Conservation (phyloP, 2,888 invertebrate genomes). For the Troilus luridus region DNA sequence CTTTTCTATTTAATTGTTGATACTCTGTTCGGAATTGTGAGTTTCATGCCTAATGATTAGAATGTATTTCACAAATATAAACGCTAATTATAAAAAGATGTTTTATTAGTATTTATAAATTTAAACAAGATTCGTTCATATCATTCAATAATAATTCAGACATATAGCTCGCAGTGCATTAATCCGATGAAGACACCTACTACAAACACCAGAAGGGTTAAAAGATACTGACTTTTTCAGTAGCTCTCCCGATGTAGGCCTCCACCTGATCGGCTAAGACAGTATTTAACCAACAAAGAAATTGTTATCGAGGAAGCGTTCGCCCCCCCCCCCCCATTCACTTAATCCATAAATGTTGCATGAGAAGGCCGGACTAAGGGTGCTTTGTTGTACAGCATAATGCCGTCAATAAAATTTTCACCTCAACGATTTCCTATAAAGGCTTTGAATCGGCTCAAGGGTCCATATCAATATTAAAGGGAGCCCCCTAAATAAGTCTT, state of each 20-base stretch:
- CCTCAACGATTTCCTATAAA: slow-evolving; percentile 36
- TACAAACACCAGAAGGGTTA: neutral
- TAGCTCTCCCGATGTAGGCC: neutral
- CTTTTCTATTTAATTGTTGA: too few species aligned
- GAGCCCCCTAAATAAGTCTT: slow-evolving; percentile 20
- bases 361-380: neutral
- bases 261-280: neutral
- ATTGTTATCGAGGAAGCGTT: neutral
- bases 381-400: slow-evolving; percentile 16
- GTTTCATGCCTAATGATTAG: too few species aligned
- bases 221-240: neutral
- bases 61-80: too few species aligned
- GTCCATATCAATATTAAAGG: slow-evolving; percentile 46
- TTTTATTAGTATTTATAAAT: too few species aligned
- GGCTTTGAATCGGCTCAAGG: slow-evolving; percentile 35
- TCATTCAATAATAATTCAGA: neutral
- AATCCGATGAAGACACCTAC: neutral
- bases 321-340: slow-evolving; percentile 21
- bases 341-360: slow-evolving; percentile 38
- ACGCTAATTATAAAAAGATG: too few species aligned
- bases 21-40: too few species aligned
- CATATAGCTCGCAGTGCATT: neutral
- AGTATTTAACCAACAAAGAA: slow-evolving; percentile 11
- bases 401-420: slow-evolving; percentile 38
- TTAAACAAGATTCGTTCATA: too few species aligned